Base-by-base conservation (phyloP, 2,888 invertebrate species). In the Meiosimyza platycephala region DNA sequence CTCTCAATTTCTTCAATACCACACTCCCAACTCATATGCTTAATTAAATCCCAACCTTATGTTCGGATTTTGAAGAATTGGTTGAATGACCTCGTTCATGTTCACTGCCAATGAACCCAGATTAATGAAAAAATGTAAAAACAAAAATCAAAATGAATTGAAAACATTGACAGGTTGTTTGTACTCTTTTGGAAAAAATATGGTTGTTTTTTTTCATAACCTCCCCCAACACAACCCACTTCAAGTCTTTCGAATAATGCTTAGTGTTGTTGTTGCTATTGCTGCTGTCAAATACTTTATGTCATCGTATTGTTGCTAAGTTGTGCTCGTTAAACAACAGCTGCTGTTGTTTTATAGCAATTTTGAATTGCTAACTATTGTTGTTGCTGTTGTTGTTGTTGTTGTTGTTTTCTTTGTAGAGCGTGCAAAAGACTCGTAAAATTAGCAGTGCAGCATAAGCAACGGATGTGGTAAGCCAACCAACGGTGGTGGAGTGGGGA, bases 101-200 rank as follows among this genome's bases (percentile, higher is more conserved):
- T 40, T 40, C 40, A 9, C 9, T 40, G 40, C 9, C 40, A 40
- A 6, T 7, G 9, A 40, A 40, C 1, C 40, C 40, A 40, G 4
- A 40, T 40, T 40, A 1, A 9, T 40, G 9, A 40, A 40, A 6
- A 9, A 40, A 6, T 3, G 11, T 28, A 28, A 28, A n/a, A 33
- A 60, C 22, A 33, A 13, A 60, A 74, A 64, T 70, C 74, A 72
- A 70, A 72, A 67, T 62, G 67, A 75, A 63, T 75, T 75, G 48
- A 70, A 22, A 48, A 59, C 67, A 66, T 67, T 70, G 70, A 62
- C 67, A 71, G 72, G 72, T 71, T 70, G 69, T 72, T 72, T 62
- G 59, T 55, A 16, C 22, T 16, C 51, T 18, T 18, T 40, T 9
- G 40, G 9, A 40, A 40, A 9, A 6, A 7, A 5, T 1, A 4